Evolutionary conservation across 2,113 vertebrate genomes (phyloP).

Genomic region (Coturnix japonica): DNA sequence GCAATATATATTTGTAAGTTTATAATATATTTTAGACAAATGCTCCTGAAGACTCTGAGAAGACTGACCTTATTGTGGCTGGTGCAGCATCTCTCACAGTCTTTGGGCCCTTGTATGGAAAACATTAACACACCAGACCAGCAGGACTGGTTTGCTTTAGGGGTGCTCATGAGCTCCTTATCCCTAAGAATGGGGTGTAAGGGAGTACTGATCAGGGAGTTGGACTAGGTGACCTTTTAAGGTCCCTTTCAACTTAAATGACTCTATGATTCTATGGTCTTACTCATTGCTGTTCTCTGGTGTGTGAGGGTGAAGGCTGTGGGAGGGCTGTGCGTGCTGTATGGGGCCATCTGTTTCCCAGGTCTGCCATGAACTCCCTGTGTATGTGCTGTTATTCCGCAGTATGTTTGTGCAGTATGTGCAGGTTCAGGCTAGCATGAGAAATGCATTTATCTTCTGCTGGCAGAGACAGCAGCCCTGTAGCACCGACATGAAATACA

Average conservation of each 20-base stretch:
- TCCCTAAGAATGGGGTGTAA: neutral
- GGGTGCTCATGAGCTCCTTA: neutral
- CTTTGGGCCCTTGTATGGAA: too few relatives aligned
- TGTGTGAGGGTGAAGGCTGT: neutral
- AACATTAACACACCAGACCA: too few relatives aligned
- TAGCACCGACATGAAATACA: neutral
- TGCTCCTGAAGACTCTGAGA: too few relatives aligned
- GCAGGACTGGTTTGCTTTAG: rapidly evolving
- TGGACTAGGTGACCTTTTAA: neutral
- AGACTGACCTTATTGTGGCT: too few relatives aligned
- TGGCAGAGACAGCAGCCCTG: neutral
- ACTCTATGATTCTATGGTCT: neutral
- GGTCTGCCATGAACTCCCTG: neutral
- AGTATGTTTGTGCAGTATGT: neutral
- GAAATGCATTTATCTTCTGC: constrained; percentile 23
- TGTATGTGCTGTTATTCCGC: neutral
- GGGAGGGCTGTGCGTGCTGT: neutral
- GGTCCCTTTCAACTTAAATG: neutral
- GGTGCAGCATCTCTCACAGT: too few relatives aligned
- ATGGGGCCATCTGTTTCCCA: constrained; percentile 21
- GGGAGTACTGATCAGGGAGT: neutral
- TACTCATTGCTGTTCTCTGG: neutral
- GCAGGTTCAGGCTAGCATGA: constrained; percentile 16
- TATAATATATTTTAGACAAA: too few relatives aligned
- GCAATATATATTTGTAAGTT: too few relatives aligned